Evolutionary conservation across 2,888 invertebrate species (phyloP).

Genomic region (Tetramorium bicarinatum): DNA sequence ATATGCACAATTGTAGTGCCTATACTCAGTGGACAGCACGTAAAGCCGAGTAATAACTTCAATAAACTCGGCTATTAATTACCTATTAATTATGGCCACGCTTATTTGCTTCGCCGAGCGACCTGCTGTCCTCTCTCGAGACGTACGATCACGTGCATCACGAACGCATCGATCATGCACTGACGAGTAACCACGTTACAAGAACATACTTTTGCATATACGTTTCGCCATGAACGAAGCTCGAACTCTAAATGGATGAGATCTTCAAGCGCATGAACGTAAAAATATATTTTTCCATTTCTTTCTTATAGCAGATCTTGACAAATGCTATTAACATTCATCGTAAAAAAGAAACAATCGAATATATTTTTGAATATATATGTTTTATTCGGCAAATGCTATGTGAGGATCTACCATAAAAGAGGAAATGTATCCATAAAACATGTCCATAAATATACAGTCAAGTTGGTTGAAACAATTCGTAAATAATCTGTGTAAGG

Average conservation of each 20-base stretch:
- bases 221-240: not conserved
- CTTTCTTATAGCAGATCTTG: not conserved
- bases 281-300: not conserved
- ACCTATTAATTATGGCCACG: constrained; percentile 67
- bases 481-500: not conserved
- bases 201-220: not conserved
- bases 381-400: constrained; percentile 8
- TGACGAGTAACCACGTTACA: constrained; percentile 2
- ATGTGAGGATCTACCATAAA: not conserved
- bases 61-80: constrained; percentile 74
- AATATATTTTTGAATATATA: not conserved
- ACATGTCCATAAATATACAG: not conserved
- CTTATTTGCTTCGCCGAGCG: constrained; percentile 74
- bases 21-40: constrained; percentile 39
- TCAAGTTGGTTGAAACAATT: not conserved
- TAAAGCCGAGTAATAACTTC: constrained; percentile 75
- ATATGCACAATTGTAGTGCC: constrained; percentile 3
- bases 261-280: not conserved
- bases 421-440: constrained; percentile 10
- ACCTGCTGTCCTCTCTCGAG: constrained; percentile 43
- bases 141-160: constrained; percentile 32
- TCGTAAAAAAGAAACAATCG: not conserved
- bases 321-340: constrained; percentile 6
- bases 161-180: constrained; percentile 13
- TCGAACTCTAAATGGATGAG: not conserved